Evolutionary conservation across 2,888 invertebrate genomes (phyloP), one percentile per base, ranked within the genome.

Genomic region (Eremobia ochroleuca): DNA sequence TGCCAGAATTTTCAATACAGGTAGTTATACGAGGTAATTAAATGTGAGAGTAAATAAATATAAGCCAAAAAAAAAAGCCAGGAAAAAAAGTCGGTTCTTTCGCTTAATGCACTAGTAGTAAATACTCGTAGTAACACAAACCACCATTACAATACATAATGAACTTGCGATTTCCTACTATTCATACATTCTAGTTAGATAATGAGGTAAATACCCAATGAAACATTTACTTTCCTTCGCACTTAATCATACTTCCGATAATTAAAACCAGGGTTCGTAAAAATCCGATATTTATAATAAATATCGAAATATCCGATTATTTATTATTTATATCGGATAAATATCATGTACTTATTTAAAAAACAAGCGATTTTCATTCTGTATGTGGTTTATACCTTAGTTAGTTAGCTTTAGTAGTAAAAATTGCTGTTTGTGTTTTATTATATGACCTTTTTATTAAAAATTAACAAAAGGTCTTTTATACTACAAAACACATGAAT

Each of bases 161-260:
- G 4, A 62, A 77, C 67, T 71, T 77, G 34, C n/a, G 18, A 40
- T 67, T 40, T 58, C 55, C 58, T 77, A 69, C 21, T 59, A 68
- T 65, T 69, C 65, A 59, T 66, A 59, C 28, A 69, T 40, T 21
- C 8, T 37, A 71, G n/a, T 68, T 37, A 59, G 34, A 55, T 67
- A 68, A 66, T 58, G 40, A 67, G n/a, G 34, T 62, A 43, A 40
- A 72, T 49, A 78, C 5, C 8, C 34, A 66, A 77, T 65, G 18
- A 70, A 61, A 40, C 37, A 61, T 70, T 82, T 11, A 70, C 61
- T 80, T 67, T 58, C 55, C 43, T 46, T 66, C 13, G 15, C 25
- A 62, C 34, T 66, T 61, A 66, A 55, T 64, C 21, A 58, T 31
- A 25, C 15, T 37, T 78, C 3, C 49, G n/a, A 31, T 52, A 62